Percentiles rank a stretch among this genome's conserved stretches.
Evolutionary conservation across 2,113 vertebrate genomes (phyloP).

Genomic region (Rissa tridactyla): DNA sequence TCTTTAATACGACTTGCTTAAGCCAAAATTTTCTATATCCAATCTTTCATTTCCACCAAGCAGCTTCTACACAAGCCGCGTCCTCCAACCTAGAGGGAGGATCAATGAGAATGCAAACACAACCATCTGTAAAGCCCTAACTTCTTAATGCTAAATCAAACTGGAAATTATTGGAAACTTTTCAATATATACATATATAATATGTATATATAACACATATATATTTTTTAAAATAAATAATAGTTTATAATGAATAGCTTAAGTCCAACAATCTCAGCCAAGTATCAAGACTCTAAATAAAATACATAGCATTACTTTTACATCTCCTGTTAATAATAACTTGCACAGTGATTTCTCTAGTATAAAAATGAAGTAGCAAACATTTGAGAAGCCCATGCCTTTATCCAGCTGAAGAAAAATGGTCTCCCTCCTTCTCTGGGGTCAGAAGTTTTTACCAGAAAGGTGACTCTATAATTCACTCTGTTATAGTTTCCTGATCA

Average conservation of each 20-base stretch:
- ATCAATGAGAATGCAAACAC: constrained; percentile 9
- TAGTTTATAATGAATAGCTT: neutral
- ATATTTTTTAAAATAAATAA: neutral
- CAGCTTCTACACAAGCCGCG: neutral
- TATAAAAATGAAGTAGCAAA: neutral
- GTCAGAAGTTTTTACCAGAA: neutral
- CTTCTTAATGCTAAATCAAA: constrained; percentile 44
- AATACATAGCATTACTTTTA: neutral
- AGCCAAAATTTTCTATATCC: neutral
- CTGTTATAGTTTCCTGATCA: neutral
- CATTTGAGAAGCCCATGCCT: neutral
- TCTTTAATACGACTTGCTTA: neutral
- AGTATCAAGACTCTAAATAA: neutral
- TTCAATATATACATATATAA: neutral
- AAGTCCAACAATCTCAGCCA: neutral
- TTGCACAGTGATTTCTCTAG: neutral
- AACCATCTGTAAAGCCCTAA: neutral
- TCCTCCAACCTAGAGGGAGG: neutral
- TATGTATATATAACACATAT: neutral
- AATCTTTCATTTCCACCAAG: neutral
- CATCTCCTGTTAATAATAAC: neutral
- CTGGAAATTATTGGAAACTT: constrained; percentile 16
- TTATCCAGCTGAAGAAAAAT: neutral
- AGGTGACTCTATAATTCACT: neutral
- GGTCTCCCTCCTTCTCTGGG: neutral